phyloP scores from a whole-genome alignment of 2,113 vertebrate species.

The Recurvirostra avosetta region DNA sequence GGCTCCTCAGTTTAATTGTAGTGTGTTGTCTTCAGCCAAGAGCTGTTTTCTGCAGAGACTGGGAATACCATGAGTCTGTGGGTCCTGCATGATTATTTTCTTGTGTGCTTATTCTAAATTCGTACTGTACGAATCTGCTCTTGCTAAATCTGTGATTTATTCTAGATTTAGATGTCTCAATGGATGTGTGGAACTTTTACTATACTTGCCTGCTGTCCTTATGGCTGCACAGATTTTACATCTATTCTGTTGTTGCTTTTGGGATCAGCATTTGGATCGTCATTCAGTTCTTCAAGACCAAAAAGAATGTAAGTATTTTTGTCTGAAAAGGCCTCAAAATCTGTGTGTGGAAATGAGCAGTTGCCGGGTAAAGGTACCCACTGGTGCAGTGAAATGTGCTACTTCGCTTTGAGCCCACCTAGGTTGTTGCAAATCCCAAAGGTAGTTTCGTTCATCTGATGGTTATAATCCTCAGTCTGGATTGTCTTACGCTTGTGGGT shows the following conservation, averaged over 20 bases:
- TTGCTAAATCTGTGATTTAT: not conserved
- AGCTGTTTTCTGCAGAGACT: not conserved
- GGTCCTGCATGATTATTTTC: not conserved
- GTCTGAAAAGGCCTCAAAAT: not conserved
- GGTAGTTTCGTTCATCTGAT: not conserved
- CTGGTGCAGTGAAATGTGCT: not conserved
- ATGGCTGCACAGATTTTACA: slow-evolving; percentile 86
- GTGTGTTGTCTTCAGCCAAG: not conserved
- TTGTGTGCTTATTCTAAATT: not conserved
- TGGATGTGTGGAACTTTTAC: slow-evolving; percentile 52
- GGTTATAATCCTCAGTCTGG: not conserved
- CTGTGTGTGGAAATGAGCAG: not conserved
- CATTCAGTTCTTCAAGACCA: slow-evolving; percentile 70
- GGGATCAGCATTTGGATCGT: slow-evolving; percentile 82
- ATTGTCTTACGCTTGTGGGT: not conserved
- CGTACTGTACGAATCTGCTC: not conserved
- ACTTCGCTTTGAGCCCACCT: rapidly evolving
- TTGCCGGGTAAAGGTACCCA: not conserved
- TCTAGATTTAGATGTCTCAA: slow-evolving; percentile 40
- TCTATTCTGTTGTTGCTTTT: slow-evolving; percentile 82
- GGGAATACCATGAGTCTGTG: not conserved
- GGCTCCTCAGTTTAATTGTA: not conserved
- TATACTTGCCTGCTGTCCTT: slow-evolving; percentile 66
- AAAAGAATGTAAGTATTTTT: slow-evolving; percentile 64
- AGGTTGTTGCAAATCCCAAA: not conserved